phyloP scores from a whole-genome alignment of 2,888 invertebrate genomes.

The Folsomia manolachei region DNA sequence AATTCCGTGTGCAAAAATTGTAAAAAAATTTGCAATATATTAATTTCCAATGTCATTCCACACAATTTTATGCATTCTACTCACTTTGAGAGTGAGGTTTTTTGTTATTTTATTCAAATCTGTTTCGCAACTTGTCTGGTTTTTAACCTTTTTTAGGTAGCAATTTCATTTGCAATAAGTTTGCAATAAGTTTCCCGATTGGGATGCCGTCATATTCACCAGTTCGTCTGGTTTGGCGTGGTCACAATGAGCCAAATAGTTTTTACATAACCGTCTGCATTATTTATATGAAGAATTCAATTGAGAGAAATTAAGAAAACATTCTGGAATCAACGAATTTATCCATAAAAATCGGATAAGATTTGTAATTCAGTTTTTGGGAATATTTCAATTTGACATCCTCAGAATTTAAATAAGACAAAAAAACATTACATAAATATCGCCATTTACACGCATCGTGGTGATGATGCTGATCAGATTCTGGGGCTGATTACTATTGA shows the following conservation, averaged over 20 bases:
- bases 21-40: too few relatives aligned
- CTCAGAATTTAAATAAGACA: too few relatives aligned
- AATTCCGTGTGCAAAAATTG: background rate
- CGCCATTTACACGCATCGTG: too few relatives aligned
- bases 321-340: too few relatives aligned
- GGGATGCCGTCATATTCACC: background rate
- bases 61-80: background rate
- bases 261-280: background rate
- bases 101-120: background rate
- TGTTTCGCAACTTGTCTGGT: background rate
- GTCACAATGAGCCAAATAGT: background rate
- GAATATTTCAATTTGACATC: too few relatives aligned
- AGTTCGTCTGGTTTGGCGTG: background rate
- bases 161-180: background rate
- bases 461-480: too few relatives aligned
- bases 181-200: background rate
- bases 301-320: too few relatives aligned
- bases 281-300: background rate
- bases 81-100: background rate
- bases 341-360: too few relatives aligned
- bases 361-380: too few relatives aligned
- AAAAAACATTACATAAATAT: too few relatives aligned
- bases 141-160: background rate
- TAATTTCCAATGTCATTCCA: too few relatives aligned
- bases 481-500: too few relatives aligned